phyloP scores from a whole-genome alignment of 2,888 invertebrate species.

The Escarpia spicata region DNA sequence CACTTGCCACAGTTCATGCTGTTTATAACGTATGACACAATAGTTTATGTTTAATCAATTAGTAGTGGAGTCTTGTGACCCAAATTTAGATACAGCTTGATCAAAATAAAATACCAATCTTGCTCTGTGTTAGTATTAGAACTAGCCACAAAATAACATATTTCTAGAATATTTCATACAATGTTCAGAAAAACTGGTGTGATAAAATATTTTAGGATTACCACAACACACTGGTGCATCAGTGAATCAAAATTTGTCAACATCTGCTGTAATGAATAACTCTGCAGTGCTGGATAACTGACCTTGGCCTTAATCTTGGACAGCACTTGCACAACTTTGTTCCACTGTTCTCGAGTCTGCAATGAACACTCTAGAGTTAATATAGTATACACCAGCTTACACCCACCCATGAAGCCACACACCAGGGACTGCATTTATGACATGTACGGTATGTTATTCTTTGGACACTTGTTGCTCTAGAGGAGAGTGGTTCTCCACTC shows the following conservation, averaged over 20 bases:
- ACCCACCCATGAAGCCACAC: no score
- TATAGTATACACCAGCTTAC: no score
- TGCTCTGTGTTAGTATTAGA: background rate
- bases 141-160: background rate
- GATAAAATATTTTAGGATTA: background rate
- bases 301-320: conserved; percentile 7
- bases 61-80: background rate
- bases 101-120: background rate
- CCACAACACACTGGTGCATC: background rate
- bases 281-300: background rate
- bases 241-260: background rate
- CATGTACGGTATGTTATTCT: no score
- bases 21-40: background rate
- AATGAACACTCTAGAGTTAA: background rate
- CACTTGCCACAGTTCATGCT: background rate
- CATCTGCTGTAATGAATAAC: background rate
- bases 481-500: no score
- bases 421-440: no score
- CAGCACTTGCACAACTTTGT: background rate
- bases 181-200: background rate
- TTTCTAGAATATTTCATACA: background rate
- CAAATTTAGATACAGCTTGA: background rate
- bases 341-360: background rate
- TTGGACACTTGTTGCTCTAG: no score
- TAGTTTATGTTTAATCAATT: no score